phyloP scores from a whole-genome alignment of 2,797 vertebrate species.

The Sitta carolinensis region DNA sequence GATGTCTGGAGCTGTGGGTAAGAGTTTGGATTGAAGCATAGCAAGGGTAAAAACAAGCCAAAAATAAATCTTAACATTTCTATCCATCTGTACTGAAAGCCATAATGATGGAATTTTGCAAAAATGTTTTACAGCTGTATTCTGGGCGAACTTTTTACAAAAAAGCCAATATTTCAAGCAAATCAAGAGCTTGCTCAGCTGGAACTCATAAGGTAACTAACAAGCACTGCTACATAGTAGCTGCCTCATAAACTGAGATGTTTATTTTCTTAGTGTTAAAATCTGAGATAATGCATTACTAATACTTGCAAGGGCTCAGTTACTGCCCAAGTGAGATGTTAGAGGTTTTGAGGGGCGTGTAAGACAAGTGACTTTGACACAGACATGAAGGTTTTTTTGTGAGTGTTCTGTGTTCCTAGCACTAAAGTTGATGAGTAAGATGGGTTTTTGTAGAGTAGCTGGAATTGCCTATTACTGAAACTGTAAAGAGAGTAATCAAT shows the following conservation, averaged over 20 bases:
- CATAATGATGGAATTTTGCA: neutral
- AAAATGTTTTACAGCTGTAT: constrained; percentile 77
- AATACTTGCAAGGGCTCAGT: neutral
- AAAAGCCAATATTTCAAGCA: constrained; percentile 87
- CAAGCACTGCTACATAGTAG: neutral
- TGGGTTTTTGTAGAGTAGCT: neutral
- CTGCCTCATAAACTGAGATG: neutral
- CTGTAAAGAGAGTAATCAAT: neutral
- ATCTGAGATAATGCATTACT: neutral
- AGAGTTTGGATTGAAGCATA: constrained; percentile 23
- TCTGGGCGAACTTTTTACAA: constrained; percentile 85
- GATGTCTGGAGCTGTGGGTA: constrained; percentile 87
- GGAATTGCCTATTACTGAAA: neutral
- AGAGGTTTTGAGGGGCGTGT: neutral
- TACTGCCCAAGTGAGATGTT: neutral
- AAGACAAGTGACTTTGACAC: neutral
- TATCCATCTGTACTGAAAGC: neutral
- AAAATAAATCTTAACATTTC: neutral
- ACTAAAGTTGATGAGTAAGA: neutral
- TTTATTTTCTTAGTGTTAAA: neutral
- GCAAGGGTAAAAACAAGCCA: neutral
- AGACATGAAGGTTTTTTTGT: neutral
- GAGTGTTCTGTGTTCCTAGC: neutral
- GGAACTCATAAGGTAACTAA: constrained; percentile 83
- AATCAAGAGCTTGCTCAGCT: constrained; percentile 86